Conservation (phyloP, 1,140 invertebrate species). For the Lysiphlebus fabarum region DNA sequence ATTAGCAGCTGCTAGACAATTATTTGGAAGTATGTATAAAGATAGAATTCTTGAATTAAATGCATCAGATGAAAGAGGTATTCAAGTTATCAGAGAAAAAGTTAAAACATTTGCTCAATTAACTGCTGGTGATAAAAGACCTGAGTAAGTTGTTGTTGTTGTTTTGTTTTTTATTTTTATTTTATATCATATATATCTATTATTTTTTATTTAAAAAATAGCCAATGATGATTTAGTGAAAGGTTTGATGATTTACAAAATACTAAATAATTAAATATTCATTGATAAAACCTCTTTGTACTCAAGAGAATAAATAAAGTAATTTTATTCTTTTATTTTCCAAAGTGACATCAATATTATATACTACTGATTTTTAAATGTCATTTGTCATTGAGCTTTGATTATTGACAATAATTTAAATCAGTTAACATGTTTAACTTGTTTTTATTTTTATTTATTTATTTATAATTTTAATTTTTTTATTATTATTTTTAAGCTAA, state of each 20-base stretch:
- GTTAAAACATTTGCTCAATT: slow-evolving; percentile 91
- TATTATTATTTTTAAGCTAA: slow-evolving; percentile 10
- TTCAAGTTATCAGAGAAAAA: slow-evolving; percentile 95
- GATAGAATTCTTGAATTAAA: slow-evolving; percentile 90
- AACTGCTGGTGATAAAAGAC: slow-evolving; percentile 70
- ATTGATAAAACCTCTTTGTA: slow-evolving; percentile 28
- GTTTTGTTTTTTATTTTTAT: no score
- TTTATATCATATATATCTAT: no score
- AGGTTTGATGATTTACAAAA: slow-evolving; percentile 47
- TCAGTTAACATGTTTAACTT: slow-evolving; percentile 28
- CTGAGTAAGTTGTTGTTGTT: slow-evolving; percentile 66
- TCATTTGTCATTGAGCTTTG: slow-evolving; percentile 1
- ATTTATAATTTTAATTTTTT: no score
- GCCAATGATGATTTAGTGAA: slow-evolving; percentile 53
- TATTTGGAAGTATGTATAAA: slow-evolving; percentile 84
- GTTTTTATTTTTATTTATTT: no score
- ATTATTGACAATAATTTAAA: background rate
- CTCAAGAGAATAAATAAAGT: slow-evolving; percentile 38
- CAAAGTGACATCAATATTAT: slow-evolving; percentile 39
- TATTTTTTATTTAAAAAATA: slow-evolving; percentile 14
- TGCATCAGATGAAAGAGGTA: slow-evolving; percentile 98
- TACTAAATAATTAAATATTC: slow-evolving; percentile 5
- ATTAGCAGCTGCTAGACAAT: slow-evolving; percentile 85
- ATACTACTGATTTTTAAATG: slow-evolving; percentile 25
- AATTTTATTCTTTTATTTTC: slow-evolving; percentile 38